Evolutionary conservation across 2,113 vertebrate genomes (phyloP).

Genomic region (Podocnemis expansa): DNA sequence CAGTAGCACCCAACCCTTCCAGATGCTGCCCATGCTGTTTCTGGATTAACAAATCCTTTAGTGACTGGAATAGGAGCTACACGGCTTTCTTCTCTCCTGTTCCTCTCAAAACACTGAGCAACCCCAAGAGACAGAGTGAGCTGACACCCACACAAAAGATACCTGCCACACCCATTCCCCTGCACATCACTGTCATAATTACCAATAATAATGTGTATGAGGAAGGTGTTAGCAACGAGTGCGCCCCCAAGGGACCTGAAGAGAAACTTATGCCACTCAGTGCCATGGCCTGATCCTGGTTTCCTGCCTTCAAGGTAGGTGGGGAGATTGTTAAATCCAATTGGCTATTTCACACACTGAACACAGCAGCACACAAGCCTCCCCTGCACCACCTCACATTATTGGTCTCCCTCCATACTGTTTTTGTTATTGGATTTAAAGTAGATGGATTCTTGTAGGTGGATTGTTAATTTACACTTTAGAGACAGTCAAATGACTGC

Average conservation of each 20-base stretch:
- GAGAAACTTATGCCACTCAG: not conserved
- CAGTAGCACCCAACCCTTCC: constrained; percentile 72
- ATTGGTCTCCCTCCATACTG: not conserved
- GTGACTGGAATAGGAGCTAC: not conserved
- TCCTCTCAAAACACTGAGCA: constrained; percentile 65
- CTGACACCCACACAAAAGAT: constrained; percentile 60
- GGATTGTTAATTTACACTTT: fast-evolving
- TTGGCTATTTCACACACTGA: not conserved
- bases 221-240: constrained; percentile 3
- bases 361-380: not conserved
- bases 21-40: constrained; percentile 61
- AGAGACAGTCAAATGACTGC: fast-evolving
- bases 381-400: not conserved
- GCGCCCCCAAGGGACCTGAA: constrained; percentile 22
- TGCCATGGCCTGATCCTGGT: not conserved
- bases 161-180: constrained; percentile 69
- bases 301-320: no score
- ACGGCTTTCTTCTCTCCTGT: constrained; percentile 5
- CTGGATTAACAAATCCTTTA: constrained; percentile 18
- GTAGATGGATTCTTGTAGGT: not conserved
- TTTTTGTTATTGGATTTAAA: not conserved
- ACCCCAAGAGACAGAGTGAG: constrained; percentile 34
- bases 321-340: not conserved
- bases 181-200: constrained; percentile 35
- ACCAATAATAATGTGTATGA: constrained; percentile 25